Conservation (phyloP, 2,113 vertebrate species). For the Phaethon lepturus region DNA sequence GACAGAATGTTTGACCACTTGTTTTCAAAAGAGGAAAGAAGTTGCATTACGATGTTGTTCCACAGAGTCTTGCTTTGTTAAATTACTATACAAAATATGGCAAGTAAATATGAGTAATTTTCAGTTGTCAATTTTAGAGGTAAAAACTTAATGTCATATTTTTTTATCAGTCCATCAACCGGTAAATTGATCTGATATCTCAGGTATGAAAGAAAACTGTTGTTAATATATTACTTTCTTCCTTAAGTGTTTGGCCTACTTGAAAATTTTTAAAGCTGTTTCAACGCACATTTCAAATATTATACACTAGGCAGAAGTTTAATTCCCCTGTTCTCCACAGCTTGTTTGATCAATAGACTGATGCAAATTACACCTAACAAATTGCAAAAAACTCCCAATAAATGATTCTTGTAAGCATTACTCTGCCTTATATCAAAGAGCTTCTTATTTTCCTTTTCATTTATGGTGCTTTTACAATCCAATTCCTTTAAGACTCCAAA, state of each 20-base stretch:
- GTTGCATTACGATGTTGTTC: neutral
- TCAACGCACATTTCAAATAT: constrained; percentile 11
- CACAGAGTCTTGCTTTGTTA: neutral
- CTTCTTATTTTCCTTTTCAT: neutral
- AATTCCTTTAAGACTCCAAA: constrained; percentile 23
- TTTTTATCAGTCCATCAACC: neutral
- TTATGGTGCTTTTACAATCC: neutral
- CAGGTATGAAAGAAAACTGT: neutral
- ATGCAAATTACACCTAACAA: constrained; percentile 50
- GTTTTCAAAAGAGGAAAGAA: neutral
- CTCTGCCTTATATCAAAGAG: neutral
- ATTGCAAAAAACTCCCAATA: constrained; percentile 32
- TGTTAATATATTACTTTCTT: neutral
- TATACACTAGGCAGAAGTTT: neutral
- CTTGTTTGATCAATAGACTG: constrained; percentile 63
- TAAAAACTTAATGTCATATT: neutral
- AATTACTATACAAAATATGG: neutral
- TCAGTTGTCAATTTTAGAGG: neutral
- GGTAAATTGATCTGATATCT: neutral
- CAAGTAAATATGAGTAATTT: neutral
- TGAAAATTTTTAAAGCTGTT: constrained; percentile 19
- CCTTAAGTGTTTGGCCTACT: neutral
- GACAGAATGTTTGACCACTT: neutral
- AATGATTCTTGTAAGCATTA: constrained; percentile 21
- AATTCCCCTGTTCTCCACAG: constrained; percentile 1